A percentile compares a stretch with the other conserved stretches of the same genome.
These are phyloP conservation scores for Bubo blakistoni DNA, from an alignment of 2,113 vertebrate species.

Conservation along the genomic window DNA sequence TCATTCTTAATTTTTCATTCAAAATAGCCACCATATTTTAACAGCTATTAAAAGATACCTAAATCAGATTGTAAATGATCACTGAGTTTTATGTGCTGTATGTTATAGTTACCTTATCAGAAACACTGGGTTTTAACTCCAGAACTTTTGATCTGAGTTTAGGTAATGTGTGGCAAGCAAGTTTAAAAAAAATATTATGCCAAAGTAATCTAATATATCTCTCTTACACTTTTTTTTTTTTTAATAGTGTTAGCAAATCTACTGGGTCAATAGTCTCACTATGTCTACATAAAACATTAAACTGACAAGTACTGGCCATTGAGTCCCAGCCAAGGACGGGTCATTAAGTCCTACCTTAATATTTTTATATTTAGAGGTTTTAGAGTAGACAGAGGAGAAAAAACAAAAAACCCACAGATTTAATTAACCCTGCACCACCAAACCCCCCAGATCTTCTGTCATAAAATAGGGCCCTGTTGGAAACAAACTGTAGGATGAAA, in stretches of 20 bases:
- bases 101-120: background rate
- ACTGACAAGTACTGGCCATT: background rate
- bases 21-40: background rate
- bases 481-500: background rate
- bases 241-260: background rate
- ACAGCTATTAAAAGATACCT: background rate
- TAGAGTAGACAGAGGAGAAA: background rate
- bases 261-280: background rate
- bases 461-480: background rate
- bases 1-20: background rate
- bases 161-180: background rate
- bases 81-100: background rate
- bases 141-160: background rate
- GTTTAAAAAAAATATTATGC: background rate
- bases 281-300: background rate
- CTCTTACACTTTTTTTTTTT: background rate
- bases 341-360: background rate
- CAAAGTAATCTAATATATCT: background rate
- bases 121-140: background rate
- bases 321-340: background rate
- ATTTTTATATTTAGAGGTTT: background rate
- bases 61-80: background rate
- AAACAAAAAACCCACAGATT: background rate
- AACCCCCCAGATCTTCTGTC: background rate
- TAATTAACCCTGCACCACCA: background rate